These are phyloP conservation scores for Cottus gobio DNA, from an alignment of 2,113 vertebrate genomes.

Conservation along the genomic window DNA sequence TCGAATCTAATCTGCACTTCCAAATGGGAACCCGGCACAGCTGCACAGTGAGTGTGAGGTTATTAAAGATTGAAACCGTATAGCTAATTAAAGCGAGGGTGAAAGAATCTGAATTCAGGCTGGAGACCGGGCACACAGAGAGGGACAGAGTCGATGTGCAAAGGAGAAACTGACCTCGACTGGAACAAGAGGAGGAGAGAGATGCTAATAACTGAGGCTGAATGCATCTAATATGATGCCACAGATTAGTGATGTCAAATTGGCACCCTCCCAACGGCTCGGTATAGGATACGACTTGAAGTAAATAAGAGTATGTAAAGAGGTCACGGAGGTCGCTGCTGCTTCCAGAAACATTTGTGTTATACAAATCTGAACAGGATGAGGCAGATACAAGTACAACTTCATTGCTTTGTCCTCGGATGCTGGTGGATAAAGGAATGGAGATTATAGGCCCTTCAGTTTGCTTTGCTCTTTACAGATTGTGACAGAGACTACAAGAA, in stretches of 20 bases:
- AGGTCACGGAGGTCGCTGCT: neutral
- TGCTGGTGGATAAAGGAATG: conserved; percentile 13
- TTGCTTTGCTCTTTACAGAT: conserved; percentile 38
- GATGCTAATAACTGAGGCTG: conserved; percentile 36
- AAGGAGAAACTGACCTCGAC: conserved; percentile 16
- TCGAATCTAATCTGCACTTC: conserved; percentile 56
- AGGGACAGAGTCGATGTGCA: conserved; percentile 8
- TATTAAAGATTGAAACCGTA: conserved; percentile 70
- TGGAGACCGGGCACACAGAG: neutral
- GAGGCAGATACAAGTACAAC: conserved; percentile 8
- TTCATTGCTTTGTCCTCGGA: conserved; percentile 8
- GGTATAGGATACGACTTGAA: neutral
- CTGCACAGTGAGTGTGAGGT: conserved; percentile 34
- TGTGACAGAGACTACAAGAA: conserved; percentile 35
- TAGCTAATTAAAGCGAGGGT: conserved; percentile 65
- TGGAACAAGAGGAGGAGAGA: conserved; percentile 7
- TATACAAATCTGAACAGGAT: conserved; percentile 26
- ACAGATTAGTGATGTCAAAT: conserved; percentile 7
- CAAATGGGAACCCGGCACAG: conserved; percentile 51
- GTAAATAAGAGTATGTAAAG: conserved; percentile 15
- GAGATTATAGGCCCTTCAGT: conserved; percentile 33
- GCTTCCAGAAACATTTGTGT: neutral
- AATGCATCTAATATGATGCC: conserved; percentile 35
- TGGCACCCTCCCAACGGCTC: conserved; percentile 30
- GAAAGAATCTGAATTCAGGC: conserved; percentile 43